These are phyloP conservation scores for Microtus pennsylvanicus DNA, from an alignment of 2,113 vertebrate species.

Conservation along the genomic window DNA sequence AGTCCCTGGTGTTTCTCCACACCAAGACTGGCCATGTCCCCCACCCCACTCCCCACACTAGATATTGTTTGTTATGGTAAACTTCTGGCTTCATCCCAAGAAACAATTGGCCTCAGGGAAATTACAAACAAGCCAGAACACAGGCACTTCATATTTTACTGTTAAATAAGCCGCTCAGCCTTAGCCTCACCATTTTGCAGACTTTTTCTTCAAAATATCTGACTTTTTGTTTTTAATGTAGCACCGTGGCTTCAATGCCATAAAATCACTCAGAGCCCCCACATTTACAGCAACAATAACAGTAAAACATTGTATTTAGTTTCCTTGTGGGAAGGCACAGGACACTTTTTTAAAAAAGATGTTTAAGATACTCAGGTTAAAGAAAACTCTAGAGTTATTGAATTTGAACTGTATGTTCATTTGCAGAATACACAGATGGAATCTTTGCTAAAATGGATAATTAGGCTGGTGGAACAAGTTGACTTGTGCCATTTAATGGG, in stretches of 20 bases:
- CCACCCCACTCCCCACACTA: no score
- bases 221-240: neutral
- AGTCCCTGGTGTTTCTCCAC: neutral
- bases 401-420: slow-evolving; percentile 43
- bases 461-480: slow-evolving; percentile 65
- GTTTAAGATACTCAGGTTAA: slow-evolving; percentile 44
- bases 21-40: neutral
- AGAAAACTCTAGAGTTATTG: slow-evolving; percentile 17
- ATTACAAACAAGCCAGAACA: neutral
- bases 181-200: neutral
- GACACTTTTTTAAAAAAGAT: no score
- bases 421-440: slow-evolving; percentile 60
- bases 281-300: neutral
- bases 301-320: neutral
- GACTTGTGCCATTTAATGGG: slow-evolving; percentile 66
- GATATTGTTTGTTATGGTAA: neutral
- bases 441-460: slow-evolving; percentile 63
- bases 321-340: neutral
- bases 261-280: neutral
- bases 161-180: neutral
- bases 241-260: neutral
- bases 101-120: slow-evolving; percentile 4
- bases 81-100: neutral
- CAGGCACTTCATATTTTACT: neutral
- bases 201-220: neutral